phyloP scores from a whole-genome alignment of 2,113 vertebrate genomes.

The Falcunculus frontatus region DNA sequence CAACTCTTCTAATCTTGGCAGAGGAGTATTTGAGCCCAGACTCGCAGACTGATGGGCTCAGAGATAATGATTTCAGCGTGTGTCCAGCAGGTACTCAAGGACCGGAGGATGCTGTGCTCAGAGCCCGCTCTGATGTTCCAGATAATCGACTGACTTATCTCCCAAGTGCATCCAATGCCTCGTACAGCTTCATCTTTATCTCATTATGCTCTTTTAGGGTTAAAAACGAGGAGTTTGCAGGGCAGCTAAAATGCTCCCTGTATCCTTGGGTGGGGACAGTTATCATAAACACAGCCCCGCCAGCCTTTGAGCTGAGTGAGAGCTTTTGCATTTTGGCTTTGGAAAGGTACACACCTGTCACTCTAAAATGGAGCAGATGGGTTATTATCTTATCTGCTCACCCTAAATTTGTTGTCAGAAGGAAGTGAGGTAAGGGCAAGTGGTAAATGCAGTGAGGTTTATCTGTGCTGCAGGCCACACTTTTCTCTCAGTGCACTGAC shows the following conservation, averaged over 20 bases:
- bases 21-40: not conserved
- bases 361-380: conserved; percentile 74
- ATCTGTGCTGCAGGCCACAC: not conserved
- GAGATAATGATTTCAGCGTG: not conserved
- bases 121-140: not conserved
- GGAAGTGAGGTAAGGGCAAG: conserved; percentile 82
- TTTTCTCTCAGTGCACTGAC: not conserved
- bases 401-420: conserved; percentile 68
- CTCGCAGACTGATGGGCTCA: not conserved
- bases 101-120: not conserved
- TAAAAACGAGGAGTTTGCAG: not conserved
- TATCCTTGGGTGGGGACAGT: not conserved
- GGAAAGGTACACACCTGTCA: conserved; percentile 80
- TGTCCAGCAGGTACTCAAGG: not conserved
- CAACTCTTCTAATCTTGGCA: not conserved
- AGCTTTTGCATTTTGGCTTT: conserved; percentile 70
- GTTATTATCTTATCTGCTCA: conserved; percentile 82
- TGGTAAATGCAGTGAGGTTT: conserved; percentile 55
- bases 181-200: not conserved
- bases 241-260: not conserved
- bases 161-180: not conserved
- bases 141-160: conserved; percentile 12
- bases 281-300: conserved; percentile 38
- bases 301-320: conserved; percentile 39
- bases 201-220: not conserved